These are phyloP conservation scores for Hemicentrotus pulcherrimus DNA, from an alignment of 35 echinoderm and acorn worm species.

Conservation along the genomic window DNA sequence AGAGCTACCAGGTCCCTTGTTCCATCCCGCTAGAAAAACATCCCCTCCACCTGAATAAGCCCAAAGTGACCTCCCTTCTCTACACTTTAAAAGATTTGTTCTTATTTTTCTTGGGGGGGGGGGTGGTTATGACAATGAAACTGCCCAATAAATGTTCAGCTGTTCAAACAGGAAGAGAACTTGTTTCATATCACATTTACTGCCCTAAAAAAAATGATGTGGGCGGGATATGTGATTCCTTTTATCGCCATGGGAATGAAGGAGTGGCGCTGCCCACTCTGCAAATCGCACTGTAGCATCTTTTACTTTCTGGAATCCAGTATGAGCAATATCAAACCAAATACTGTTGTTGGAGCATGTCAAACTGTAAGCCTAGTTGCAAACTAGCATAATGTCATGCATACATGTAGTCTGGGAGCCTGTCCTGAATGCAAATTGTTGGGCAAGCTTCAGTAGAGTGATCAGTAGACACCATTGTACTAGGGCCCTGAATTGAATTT, in stretches of 20 bases:
- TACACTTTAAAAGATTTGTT: not conserved
- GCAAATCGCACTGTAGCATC: not conserved
- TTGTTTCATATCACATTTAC: not conserved
- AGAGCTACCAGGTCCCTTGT: not conserved
- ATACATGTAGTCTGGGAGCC: too few relatives aligned
- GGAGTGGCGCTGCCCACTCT: not conserved
- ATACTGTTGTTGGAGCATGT: too few relatives aligned
- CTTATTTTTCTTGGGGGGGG: not conserved
- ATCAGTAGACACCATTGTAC: too few relatives aligned
- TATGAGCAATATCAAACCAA: too few relatives aligned
- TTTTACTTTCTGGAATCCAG: not conserved
- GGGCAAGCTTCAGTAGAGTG: too few relatives aligned
- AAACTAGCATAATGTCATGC: too few relatives aligned
- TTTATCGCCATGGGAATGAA: not conserved
- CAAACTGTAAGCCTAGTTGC: too few relatives aligned
- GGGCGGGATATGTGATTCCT: not conserved
- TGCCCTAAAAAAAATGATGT: not conserved
- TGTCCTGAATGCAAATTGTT: too few relatives aligned
- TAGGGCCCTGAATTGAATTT: too few relatives aligned
- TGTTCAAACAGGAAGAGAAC: not conserved
- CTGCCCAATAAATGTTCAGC: not conserved
- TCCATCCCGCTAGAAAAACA: not conserved
- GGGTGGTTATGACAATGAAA: not conserved
- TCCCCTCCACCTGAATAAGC: not conserved
- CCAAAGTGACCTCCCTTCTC: not conserved